These are phyloP conservation scores for Hofmannophila pseudospretella DNA, from an alignment of 2,888 invertebrate genomes.

Conservation along the genomic window DNA sequence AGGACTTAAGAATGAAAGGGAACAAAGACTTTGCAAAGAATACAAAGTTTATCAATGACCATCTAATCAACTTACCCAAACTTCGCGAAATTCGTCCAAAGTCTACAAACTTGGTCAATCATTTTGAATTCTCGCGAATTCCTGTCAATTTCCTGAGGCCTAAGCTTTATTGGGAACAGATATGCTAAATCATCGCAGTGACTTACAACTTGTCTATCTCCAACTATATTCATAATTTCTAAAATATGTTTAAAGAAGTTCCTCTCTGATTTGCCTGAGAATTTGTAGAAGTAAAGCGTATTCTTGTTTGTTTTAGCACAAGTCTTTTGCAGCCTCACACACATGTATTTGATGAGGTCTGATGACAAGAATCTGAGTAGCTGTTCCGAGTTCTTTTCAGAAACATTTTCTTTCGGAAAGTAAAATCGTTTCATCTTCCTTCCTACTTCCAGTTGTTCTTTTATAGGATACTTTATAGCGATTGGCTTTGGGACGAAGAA, in stretches of 20 bases:
- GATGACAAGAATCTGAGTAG: conserved; percentile 17
- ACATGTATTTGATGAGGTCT: neutral
- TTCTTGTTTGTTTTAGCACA: conserved; percentile 24
- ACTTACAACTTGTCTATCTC: conserved; percentile 22
- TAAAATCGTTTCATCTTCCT: conserved; percentile 37
- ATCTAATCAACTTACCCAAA: conserved; percentile 53
- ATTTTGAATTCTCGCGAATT: conserved; percentile 31
- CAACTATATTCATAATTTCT: conserved; percentile 16
- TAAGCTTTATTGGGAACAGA: conserved; percentile 30
- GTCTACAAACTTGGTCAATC: conserved; percentile 37
- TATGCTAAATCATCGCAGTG: conserved; percentile 47
- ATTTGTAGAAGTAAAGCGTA: conserved; percentile 43
- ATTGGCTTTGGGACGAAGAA: conserved; percentile 38
- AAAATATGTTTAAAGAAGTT: conserved; percentile 30
- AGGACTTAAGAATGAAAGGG: too few relatives aligned
- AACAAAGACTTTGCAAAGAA: too few relatives aligned
- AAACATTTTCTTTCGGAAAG: conserved; percentile 25
- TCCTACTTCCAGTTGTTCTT: conserved; percentile 35
- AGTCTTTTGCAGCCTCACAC: conserved; percentile 20
- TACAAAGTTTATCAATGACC: too few relatives aligned
- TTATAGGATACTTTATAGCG: conserved; percentile 25
- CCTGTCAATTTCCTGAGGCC: conserved; percentile 23
- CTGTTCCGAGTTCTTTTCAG: conserved; percentile 24
- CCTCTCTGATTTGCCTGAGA: conserved; percentile 41
- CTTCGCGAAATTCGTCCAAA: conserved; percentile 62